Evolutionary conservation across 1,140 invertebrate genomes (phyloP), one percentile per base, ranked within the genome.

Genomic region (Melitaea cinxia): DNA sequence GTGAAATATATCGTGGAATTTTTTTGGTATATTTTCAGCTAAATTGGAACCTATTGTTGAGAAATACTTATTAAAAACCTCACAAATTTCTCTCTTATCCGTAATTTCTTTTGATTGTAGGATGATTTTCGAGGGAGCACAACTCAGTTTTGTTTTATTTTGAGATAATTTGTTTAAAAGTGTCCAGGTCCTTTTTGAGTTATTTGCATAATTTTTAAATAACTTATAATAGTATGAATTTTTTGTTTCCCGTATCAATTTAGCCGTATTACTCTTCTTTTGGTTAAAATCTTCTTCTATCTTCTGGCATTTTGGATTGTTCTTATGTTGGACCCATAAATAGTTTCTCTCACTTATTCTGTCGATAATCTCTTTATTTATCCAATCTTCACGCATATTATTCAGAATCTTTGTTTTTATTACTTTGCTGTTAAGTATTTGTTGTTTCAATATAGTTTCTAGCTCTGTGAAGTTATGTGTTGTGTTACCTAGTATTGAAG

Each of bases 161-260:
- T 28, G 26, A 14, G 49, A 24, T 28, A 52, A 14, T 24, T 14
- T 24, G 2, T 21, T 28, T 49, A 49, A 2, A 2, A 52, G 4
- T 2, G 1, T 28, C 49, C 49, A 52, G 0, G 24, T 26, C 6
- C 19, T 52, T 26, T 28, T 52, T 26, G 49, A 4, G 26, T 56
- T 56, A 24, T 39, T 56, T n/a, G 21, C 9, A 12, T 35, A 21
- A 21, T 42, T 56, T 23, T 0, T 56, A 37, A 56, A 56, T 42
- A 39, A 4, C 42, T 56, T 39, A 56, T 26, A 39, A 2, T 56
- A 56, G n/a, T 56, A 56, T n/a, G 54, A 56, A 35, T 56, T 15
- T 24, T 56, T 56, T 1, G 19, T 56, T n/a, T 39, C 35, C 42
- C 26, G 35, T 39, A 56, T 56, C 42, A 56, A 37, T 5, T 56